These are phyloP conservation scores for Dendrophyllia cribrosa DNA, from an alignment of 64 coral and sea anemone species.

Conservation along the genomic window DNA sequence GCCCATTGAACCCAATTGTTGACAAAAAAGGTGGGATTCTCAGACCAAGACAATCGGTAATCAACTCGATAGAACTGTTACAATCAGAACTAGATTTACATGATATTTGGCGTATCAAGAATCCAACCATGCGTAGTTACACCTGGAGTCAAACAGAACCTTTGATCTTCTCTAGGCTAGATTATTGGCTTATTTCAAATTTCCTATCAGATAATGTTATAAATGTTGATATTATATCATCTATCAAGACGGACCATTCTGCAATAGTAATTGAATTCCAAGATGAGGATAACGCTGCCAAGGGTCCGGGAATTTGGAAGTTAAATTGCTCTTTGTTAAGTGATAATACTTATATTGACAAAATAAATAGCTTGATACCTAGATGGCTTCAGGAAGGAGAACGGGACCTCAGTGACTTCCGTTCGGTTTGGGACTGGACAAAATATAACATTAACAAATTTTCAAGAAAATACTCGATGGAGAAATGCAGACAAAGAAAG, in stretches of 20 bases:
- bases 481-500: constrained; percentile 11
- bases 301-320: constrained; percentile 59
- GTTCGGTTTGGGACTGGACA: constrained; percentile 44
- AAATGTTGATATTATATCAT: neutral
- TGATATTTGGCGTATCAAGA: constrained; percentile 13
- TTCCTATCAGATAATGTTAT: neutral
- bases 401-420: neutral
- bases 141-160: constrained; percentile 8
- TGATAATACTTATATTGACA: constrained; percentile 44
- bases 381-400: constrained; percentile 9
- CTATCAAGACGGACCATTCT: constrained; percentile 13
- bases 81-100: neutral
- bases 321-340: constrained; percentile 48
- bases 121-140: neutral
- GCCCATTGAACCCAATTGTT: neutral
- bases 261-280: constrained; percentile 30
- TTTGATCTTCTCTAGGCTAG: neutral
- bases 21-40: neutral
- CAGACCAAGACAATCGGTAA: neutral
- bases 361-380: constrained; percentile 20
- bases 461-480: constrained; percentile 27
- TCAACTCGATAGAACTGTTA: constrained; percentile 2
- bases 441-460: constrained; percentile 60
- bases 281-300: constrained; percentile 3
- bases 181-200: constrained; percentile 9